Base-by-base conservation (phyloP, 2,888 invertebrate genomes). In the Tetragonula carbonaria region DNA sequence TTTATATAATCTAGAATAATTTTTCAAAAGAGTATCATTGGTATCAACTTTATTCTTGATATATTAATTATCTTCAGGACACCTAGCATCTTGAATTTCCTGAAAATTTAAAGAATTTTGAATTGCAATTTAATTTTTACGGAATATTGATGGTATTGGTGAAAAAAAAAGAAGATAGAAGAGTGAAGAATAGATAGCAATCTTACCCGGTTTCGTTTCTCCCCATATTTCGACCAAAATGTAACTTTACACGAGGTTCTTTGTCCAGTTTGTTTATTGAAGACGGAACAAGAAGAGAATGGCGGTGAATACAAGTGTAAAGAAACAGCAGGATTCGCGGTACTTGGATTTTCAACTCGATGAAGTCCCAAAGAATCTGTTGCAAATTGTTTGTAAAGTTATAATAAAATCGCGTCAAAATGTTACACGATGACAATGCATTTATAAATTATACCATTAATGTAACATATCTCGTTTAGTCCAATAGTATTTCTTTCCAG, bases 221-320 rank as follows among this genome's bases (percentile, higher is more conserved):
- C 96, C 57, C 99, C 99, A 93, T 96, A 98, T 95, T 97, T 97
- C 78, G 98, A 98, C 97, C 98, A 99, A 95, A 99, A 99, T 0
- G 98, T 98, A 59, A 99, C 98, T 79, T 95, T 96, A 80, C 96
- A 95, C 67, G 95, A 95, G 0, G 96, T 96, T 65, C 96, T 96
- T 88, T 97, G 97, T 21, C 99, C 98, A 0, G 98, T 98, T 88
- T 97, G 97, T 92, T 98, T 97, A 93, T 99, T 99, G 94, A 99
- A 99, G 53, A 98, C 97, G 53, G 97, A 96, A 94, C 99, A 99
- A 86, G 96, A 95, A 90, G 97, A 96, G 93, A 98, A 99, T 0
- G 99, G 99, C 0, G 99, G 99, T 89, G 98, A 98, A 95, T 99
- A 99, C 4, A 99, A 96, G 94, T 99, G 99, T 50, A 99, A 95